Evolutionary conservation across 35 echinoderm and acorn worm genomes (phyloP).

Genomic region (Apostichopus parvimensis): DNA sequence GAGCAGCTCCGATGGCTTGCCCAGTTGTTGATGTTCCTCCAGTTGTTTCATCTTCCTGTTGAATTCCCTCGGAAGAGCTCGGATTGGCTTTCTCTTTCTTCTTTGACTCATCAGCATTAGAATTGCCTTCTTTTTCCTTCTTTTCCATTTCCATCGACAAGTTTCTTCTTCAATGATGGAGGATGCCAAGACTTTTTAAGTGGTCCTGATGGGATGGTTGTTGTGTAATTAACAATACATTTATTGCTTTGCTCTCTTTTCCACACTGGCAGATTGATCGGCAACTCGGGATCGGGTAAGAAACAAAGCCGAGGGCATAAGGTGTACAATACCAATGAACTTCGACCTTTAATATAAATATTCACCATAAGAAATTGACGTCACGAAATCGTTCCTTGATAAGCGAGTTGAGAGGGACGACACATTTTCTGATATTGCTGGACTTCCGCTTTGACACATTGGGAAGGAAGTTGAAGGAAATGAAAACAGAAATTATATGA

Average conservation of each 20-base stretch:
- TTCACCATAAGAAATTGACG: background rate
- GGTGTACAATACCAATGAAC: constrained; percentile 34
- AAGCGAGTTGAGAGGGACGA: too few relatives aligned
- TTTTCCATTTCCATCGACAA: constrained; percentile 72
- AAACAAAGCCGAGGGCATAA: constrained; percentile 47
- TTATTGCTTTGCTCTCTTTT: constrained; percentile 16
- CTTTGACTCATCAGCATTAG: constrained; percentile 68
- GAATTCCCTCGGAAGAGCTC: constrained; percentile 45
- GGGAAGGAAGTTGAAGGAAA: too few relatives aligned
- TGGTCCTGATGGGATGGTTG: constrained; percentile 10
- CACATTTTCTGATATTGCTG: too few relatives aligned
- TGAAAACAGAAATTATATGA: too few relatives aligned
- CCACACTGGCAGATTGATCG: constrained; percentile 6
- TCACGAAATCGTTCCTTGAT: background rate
- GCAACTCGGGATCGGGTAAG: background rate
- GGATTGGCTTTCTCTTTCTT: constrained; percentile 61
- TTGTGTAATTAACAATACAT: constrained; percentile 19
- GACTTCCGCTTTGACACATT: too few relatives aligned
- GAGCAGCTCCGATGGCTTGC: constrained; percentile 36
- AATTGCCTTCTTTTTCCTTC: constrained; percentile 75
- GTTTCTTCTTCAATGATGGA: background rate
- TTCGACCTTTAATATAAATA: constrained; percentile 23
- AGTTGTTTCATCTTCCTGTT: constrained; percentile 35
- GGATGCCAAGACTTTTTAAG: background rate
- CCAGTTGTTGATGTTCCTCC: constrained; percentile 25